These are phyloP conservation scores for Lagopus muta DNA, from an alignment of 2,113 vertebrate species.

Conservation along the genomic window DNA sequence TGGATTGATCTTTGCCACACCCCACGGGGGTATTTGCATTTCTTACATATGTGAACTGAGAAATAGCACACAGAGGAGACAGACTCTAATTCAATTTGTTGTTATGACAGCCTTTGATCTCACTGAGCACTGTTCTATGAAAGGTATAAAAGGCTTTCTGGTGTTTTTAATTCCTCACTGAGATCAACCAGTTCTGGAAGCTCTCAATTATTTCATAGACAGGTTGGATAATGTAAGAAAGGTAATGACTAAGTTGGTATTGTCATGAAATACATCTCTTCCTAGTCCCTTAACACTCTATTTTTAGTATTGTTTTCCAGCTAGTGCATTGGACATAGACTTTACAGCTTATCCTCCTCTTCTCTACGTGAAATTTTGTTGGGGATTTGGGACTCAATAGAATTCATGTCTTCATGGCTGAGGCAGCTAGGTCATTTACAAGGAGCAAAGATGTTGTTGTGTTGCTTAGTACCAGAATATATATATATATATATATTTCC, in stretches of 20 bases:
- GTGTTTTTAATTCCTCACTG: slow-evolving; percentile 16
- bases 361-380: background rate
- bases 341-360: background rate
- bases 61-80: background rate
- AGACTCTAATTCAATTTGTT: background rate
- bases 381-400: background rate
- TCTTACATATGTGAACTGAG: background rate
- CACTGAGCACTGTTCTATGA: background rate
- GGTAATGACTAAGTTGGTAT: background rate
- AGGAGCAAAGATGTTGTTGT: background rate
- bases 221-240: background rate
- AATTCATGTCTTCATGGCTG: background rate
- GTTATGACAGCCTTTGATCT: slow-evolving; percentile 11
- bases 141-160: background rate
- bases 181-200: background rate
- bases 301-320: background rate
- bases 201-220: background rate
- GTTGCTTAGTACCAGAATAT: background rate
- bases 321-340: background rate
- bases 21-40: background rate
- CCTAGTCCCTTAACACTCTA: background rate
- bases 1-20: slow-evolving; percentile 36
- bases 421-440: background rate
- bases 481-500: background rate
- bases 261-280: background rate